phyloP scores from a whole-genome alignment of 2,888 invertebrate species.

The Odontocerum albicorne region DNA sequence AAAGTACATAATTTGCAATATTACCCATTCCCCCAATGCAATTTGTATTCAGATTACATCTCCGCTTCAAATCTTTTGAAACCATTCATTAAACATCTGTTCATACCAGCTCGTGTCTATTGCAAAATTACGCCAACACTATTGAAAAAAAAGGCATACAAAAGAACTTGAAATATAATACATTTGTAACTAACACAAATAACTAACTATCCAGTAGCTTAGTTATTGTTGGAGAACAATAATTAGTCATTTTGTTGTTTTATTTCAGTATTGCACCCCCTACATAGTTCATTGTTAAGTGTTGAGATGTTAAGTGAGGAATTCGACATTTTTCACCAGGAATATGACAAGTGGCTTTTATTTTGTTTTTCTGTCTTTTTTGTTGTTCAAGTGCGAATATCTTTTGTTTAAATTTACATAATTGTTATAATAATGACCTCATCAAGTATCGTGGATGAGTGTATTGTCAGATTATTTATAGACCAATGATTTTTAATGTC shows the following conservation, averaged over 20 bases:
- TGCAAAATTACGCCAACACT: constrained; percentile 10
- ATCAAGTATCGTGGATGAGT: too few relatives aligned
- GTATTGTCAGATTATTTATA: too few relatives aligned
- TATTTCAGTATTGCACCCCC: constrained; percentile 8
- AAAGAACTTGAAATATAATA: constrained; percentile 5
- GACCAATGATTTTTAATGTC: too few relatives aligned
- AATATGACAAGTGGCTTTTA: constrained; percentile 1
- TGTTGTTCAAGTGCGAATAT: too few relatives aligned
- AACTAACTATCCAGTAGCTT: constrained; percentile 5
- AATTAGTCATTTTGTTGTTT: constrained; percentile 13
- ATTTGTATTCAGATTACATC: constrained; percentile 11
- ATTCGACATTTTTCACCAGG: constrained; percentile 3
- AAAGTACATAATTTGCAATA: too few relatives aligned
- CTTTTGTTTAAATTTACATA: too few relatives aligned
- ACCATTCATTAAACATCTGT: constrained; percentile 12
- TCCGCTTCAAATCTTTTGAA: background rate
- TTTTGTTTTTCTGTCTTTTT: background rate
- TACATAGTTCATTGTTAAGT: constrained; percentile 5
- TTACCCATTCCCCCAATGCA: background rate
- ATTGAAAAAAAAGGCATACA: constrained; percentile 1
- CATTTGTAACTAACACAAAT: background rate
- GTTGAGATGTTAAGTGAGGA: constrained; percentile 1
- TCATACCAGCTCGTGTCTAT: constrained; percentile 1
- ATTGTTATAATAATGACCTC: too few relatives aligned
- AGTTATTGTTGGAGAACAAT: background rate